phyloP scores from a whole-genome alignment of 2,888 invertebrate genomes.

The Cephalotes varians region DNA sequence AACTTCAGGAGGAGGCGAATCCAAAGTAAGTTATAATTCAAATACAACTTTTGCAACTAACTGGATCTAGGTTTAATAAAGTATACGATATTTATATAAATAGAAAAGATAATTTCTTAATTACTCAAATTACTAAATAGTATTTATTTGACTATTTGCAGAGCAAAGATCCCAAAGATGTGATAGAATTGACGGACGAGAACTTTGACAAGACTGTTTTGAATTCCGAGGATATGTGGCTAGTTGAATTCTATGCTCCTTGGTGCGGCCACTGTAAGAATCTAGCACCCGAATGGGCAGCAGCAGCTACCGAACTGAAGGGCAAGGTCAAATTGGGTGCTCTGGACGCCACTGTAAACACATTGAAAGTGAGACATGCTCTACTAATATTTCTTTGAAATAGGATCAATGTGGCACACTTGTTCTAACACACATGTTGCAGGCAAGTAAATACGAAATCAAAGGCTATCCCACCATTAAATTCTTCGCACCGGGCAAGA shows the following conservation, averaged over 20 bases:
- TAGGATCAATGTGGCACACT: not conserved
- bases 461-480: slow-evolving; percentile 99
- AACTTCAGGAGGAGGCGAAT: slow-evolving; percentile 77
- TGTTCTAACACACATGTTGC: slow-evolving; percentile 38
- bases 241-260: slow-evolving; percentile 99
- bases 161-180: slow-evolving; percentile 87
- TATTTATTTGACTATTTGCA: slow-evolving; percentile 51
- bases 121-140: not conserved
- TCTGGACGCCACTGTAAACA: slow-evolving; percentile 97
- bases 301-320: slow-evolving; percentile 97
- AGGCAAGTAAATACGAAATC: slow-evolving; percentile 93
- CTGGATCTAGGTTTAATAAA: not conserved
- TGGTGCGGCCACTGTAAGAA: slow-evolving; percentile 99
- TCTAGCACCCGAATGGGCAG: slow-evolving; percentile 98
- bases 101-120: not conserved
- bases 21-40: slow-evolving; percentile 65
- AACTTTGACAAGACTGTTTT: slow-evolving; percentile 98
- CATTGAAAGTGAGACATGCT: slow-evolving; percentile 86
- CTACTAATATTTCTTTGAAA: not conserved
- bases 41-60: no score
- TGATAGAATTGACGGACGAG: slow-evolving; percentile 97
- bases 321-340: slow-evolving; percentile 99
- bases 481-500: slow-evolving; percentile 93
- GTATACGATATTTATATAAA: not conserved
- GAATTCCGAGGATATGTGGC: slow-evolving; percentile 97